Base-by-base conservation (phyloP, 2,888 invertebrate species). In the Phengaris alcon region DNA sequence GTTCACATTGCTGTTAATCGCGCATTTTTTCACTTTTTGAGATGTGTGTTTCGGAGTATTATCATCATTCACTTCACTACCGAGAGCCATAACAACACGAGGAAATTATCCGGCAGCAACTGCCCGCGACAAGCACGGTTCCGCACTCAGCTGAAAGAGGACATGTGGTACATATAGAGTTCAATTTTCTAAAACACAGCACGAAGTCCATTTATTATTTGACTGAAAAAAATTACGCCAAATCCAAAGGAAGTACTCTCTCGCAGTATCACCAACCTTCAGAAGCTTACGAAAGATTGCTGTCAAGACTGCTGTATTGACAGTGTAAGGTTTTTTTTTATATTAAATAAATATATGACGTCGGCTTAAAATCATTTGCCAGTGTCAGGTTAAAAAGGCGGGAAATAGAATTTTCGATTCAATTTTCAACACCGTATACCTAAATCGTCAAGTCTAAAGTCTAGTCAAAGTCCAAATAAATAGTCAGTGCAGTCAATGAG, bases 21-120 rank as follows among this genome's bases (percentile, higher is more conserved):
- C 88, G 81, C 88, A 90, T 90, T 92, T 93, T 92, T 93, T 93
- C 90, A 93, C 93, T 90, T 93, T 93, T 82, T 90, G 89, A 75
- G 90, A 82, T 81, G 88, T 82, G 88, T 89, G 90, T 90, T 91
- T 93, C 79, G 90, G 82, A 83, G 89, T 87, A 87, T 90, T 92
- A 86, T 93, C 93, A 88, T 90, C 93, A 90, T 90, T 93, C 93
- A 94, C 93, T 92, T 93, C 93, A 94, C 93, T 90, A 88, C 93
- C 93, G 86, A 93, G 93, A 91, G 93, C 93, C 93, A 94, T 94
- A 93, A 94, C 94, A 94, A 93, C 90, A 93, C 92, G 90, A 91
- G 88, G 88, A 90, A 90, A 89, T 89, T 91, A 90, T 90, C 90
- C 88, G 86, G 87, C 86, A 90, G 85, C 87, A 88, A 90, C 88